Conservation (phyloP, 2,888 invertebrate species). For the Drosophila pegasa region DNA sequence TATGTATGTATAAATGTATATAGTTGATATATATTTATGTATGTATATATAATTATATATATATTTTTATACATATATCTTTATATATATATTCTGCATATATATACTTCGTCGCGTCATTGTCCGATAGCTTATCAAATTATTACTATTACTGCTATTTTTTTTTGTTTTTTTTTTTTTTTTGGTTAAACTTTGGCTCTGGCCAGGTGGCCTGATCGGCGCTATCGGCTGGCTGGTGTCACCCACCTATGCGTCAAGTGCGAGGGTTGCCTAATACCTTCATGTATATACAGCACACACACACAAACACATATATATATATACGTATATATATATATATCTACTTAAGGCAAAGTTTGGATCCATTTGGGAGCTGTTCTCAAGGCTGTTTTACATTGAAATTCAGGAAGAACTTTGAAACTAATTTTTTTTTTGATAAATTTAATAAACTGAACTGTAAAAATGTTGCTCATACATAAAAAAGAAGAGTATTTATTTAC, state of each 20-base stretch:
- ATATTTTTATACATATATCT: not conserved
- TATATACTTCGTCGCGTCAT: slow-evolving; percentile 29
- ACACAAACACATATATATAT: not conserved
- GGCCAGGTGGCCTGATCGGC: slow-evolving; percentile 50
- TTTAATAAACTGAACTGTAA: not conserved
- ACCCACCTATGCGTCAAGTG: not conserved
- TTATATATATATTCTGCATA: too few species aligned
- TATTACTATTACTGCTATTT: too few species aligned
- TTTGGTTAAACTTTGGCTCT: slow-evolving; percentile 27
- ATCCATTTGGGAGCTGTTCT: too few species aligned
- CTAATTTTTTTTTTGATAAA: not conserved
- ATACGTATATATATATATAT: not conserved
- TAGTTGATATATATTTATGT: too few species aligned
- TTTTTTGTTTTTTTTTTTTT: slow-evolving; percentile 1
- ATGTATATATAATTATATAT: too few species aligned
- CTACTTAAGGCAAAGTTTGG: slow-evolving; percentile 4
- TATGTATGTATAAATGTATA: too few species aligned
- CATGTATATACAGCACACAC: not conserved
- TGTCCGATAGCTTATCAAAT: slow-evolving; percentile 49
- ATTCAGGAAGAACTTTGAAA: not conserved
- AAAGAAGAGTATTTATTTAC: not conserved
- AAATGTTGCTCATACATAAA: too few species aligned
- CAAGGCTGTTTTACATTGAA: slow-evolving; percentile 1
- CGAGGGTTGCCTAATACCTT: slow-evolving; percentile 5
- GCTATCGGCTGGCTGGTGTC: slow-evolving; percentile 1